Evolutionary conservation across 2,888 invertebrate species (phyloP).

Genomic region (Tiliacea citrago): DNA sequence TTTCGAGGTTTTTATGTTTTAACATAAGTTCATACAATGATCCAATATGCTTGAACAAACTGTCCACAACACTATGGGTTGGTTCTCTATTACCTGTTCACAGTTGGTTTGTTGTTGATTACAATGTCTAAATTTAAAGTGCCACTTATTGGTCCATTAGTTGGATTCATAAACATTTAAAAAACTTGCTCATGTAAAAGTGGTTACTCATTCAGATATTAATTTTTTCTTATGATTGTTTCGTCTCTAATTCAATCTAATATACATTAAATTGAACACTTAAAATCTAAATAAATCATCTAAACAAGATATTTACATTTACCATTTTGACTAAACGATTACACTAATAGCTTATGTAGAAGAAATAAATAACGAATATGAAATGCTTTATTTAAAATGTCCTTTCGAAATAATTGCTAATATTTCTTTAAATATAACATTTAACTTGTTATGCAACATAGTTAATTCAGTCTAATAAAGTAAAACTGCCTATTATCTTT

Average conservation of each 20-base stretch:
- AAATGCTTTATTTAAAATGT: conserved; percentile 89
- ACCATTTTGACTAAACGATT: conserved; percentile 89
- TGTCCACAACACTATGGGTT: conserved; percentile 81
- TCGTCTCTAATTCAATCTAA: conserved; percentile 86
- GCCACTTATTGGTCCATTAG: conserved; percentile 87
- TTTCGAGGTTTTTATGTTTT: conserved; percentile 88
- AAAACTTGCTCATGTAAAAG: conserved; percentile 79
- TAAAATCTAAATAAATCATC: conserved; percentile 88
- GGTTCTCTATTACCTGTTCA: conserved; percentile 75
- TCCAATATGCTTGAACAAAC: conserved; percentile 87
- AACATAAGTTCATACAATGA: conserved; percentile 90
- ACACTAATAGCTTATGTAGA: conserved; percentile 87
- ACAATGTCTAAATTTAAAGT: conserved; percentile 78
- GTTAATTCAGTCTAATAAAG: conserved; percentile 86
- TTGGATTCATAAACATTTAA: conserved; percentile 83
- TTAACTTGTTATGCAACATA: conserved; percentile 84
- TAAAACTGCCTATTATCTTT: conserved; percentile 79
- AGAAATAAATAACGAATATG: conserved; percentile 90
- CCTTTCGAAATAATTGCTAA: conserved; percentile 84
- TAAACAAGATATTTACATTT: conserved; percentile 90
- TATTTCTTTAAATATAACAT: conserved; percentile 85
- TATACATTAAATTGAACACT: conserved; percentile 89
- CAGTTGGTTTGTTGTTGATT: conserved; percentile 71
- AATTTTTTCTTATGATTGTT: conserved; percentile 72
- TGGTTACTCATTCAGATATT: conserved; percentile 78